These are phyloP conservation scores for Mesopsocus fuscifrons DNA, from an alignment of 2,888 invertebrate genomes.

Conservation along the genomic window DNA sequence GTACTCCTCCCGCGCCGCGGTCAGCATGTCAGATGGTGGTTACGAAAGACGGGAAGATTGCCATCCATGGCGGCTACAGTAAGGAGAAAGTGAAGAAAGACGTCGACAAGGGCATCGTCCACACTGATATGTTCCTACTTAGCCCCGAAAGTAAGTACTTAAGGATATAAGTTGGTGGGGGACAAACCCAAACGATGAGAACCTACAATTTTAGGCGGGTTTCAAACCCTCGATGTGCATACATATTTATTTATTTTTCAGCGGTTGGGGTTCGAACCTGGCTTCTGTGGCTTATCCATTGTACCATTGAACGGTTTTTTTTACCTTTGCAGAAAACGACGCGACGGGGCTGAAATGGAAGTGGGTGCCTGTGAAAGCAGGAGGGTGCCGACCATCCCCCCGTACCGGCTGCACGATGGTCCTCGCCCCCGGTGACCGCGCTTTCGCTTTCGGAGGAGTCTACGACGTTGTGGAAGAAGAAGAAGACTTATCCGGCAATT, in stretches of 20 bases:
- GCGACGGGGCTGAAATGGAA: conserved; percentile 43
- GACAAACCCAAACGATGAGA: too few relatives aligned
- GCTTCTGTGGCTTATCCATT: too few relatives aligned
- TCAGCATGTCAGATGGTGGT: conserved; percentile 64
- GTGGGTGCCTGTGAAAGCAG: conserved; percentile 46
- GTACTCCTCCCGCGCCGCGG: conserved; percentile 51
- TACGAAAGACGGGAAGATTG: conserved; percentile 37
- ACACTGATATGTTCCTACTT: conserved; percentile 48
- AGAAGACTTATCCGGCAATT: conserved; percentile 56
- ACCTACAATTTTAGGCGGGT: too few relatives aligned
- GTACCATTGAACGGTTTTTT: conserved; percentile 6
- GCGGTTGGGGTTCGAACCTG: too few relatives aligned
- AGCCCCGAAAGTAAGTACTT: conserved; percentile 37
- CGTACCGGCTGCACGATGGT: conserved; percentile 48
- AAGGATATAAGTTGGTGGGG: neutral
- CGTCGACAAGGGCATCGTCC: conserved; percentile 48
- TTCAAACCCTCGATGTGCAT: too few relatives aligned
- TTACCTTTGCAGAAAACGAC: conserved; percentile 33
- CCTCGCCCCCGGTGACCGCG: conserved; percentile 38
- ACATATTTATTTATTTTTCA: too few relatives aligned
- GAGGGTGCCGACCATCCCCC: conserved; percentile 41
- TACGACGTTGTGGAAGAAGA: conserved; percentile 69
- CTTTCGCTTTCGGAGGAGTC: conserved; percentile 76
- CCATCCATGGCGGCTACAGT: conserved; percentile 61
- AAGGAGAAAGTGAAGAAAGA: conserved; percentile 54